Conservation (phyloP, 1,140 invertebrate genomes). For the Trialeurodes vaporariorum region DNA sequence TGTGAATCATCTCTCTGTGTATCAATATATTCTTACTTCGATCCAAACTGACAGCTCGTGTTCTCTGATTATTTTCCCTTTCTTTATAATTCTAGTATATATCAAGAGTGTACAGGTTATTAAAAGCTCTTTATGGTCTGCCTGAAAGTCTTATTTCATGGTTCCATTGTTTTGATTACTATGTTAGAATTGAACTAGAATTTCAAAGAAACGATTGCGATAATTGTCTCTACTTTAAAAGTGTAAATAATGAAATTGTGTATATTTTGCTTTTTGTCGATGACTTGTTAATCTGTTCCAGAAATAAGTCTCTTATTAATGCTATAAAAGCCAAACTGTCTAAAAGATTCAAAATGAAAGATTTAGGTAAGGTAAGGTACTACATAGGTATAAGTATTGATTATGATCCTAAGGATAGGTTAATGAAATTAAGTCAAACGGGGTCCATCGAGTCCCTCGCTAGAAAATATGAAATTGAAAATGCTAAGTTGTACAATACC, state of each 20-base stretch:
- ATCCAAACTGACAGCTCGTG: too few species aligned
- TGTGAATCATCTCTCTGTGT: too few species aligned
- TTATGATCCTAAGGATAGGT: neutral
- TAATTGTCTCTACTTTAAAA: conserved; percentile 16
- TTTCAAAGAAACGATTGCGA: conserved; percentile 7
- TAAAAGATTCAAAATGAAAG: conserved; percentile 5
- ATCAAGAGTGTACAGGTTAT: conserved; percentile 16
- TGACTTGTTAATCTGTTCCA: conserved; percentile 11
- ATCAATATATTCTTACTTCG: too few species aligned
- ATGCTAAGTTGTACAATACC: conserved; percentile 1
- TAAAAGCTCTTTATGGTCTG: conserved; percentile 22
- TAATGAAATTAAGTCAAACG: neutral
- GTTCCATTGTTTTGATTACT: conserved; percentile 18
- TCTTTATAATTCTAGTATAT: too few species aligned
- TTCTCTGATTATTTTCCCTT: too few species aligned
- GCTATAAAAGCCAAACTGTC: neutral
- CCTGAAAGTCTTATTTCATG: conserved; percentile 24
- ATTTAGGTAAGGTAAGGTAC: neutral
- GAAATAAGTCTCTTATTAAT: neutral
- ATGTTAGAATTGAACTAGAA: conserved; percentile 9
- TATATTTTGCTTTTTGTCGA: conserved; percentile 15
- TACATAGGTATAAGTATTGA: conserved; percentile 6
- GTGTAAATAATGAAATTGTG: neutral
- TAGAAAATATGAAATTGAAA: neutral
- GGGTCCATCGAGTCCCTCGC: neutral